Evolutionary conservation across 2,888 invertebrate genomes (phyloP).

Genomic region (Arrhopalites spinosus): DNA sequence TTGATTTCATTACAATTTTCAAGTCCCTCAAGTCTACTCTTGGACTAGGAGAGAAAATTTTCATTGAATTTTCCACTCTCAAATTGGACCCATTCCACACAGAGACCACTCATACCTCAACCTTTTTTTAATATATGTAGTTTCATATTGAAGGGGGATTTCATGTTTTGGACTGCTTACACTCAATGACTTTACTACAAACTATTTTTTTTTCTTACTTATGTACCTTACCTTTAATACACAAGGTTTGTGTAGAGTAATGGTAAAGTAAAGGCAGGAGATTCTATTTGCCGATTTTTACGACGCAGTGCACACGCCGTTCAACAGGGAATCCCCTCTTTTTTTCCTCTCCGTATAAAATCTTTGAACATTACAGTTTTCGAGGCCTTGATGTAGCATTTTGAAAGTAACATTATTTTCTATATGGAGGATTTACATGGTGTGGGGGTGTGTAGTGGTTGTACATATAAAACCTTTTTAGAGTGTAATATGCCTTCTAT

Average conservation of each 20-base stretch:
- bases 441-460: background rate
- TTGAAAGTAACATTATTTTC: background rate
- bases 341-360: background rate
- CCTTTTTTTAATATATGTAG: too few species aligned
- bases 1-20: background rate
- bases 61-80: background rate
- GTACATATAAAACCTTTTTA: background rate
- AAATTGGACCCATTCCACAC: too few species aligned
- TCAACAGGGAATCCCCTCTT: too few species aligned
- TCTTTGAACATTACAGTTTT: background rate
- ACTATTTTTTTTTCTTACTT: too few species aligned
- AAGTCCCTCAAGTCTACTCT: background rate
- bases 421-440: background rate
- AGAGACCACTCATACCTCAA: too few species aligned
- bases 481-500: background rate
- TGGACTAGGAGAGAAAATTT: background rate
- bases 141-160: too few species aligned
- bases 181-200: too few species aligned
- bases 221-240: too few species aligned
- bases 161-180: too few species aligned
- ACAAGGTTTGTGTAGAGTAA: too few species aligned
- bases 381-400: too few species aligned
- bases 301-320: constrained; percentile 1
- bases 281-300: background rate
- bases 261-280: background rate